Base-by-base conservation (phyloP, 2,113 vertebrate species). In the Pseudonaja textilis region DNA sequence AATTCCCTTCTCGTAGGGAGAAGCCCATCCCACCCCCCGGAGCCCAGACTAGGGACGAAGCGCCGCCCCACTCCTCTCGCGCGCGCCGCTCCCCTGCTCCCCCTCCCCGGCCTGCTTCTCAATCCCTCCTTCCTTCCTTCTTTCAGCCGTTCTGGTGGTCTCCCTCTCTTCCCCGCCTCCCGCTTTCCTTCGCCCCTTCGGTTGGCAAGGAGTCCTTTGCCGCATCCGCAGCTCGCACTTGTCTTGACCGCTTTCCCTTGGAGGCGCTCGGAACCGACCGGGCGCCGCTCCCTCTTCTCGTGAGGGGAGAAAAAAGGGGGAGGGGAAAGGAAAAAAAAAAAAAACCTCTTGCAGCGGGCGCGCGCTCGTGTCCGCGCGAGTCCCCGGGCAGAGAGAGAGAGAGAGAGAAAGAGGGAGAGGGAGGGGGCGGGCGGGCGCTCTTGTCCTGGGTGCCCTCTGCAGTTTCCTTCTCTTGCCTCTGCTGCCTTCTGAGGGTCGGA, bases 381-480 rank as follows among this genome's bases (percentile, higher is more conserved):
- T n/a, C 26, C 50, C 47, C 14, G 26, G 47, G 12, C 50, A 23
- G 11, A 25, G 42, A 9, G 39, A 10, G 42, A 0, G 50, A 3
- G 91, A 89, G 91, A 88, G 92, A 56, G 26, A 3, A n/a, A n/a
- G 34, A 2, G 88, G 0, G 39, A 0, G 54, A 18, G 29, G 7
- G 52, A 2, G 50, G 23, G 54, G 47, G 50, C 50, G 50, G 5
- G 52, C 18, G 42, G 18, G 96, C 95, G 90, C 93, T 95, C 96
- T 95, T 94, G 96, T 94, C 96, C 95, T 93, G 91, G 96, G 95
- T 96, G 97, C 95, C 97, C 96, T 96, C 96, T 95, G 94, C 93
- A 95, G 95, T 96, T 94, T 96, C 95, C n/a, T 34, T 55, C 87
- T 55, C 29, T 88, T 89, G 96, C 91, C 90, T 93, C 95, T 93